These are phyloP conservation scores for Conistra vaccinii DNA, from an alignment of 2,888 invertebrate genomes.

Conservation along the genomic window DNA sequence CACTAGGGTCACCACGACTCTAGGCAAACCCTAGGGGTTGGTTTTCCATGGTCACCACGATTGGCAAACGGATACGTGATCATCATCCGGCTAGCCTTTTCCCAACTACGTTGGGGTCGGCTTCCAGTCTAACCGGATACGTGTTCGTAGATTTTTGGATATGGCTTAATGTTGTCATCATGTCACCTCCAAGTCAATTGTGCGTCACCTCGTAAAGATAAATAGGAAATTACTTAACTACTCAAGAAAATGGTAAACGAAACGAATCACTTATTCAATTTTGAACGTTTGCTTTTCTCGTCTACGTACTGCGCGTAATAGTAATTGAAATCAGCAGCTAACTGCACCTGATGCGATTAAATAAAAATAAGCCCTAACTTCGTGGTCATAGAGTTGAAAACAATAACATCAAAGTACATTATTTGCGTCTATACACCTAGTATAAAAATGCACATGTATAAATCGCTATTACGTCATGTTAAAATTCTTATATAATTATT, in stretches of 20 bases:
- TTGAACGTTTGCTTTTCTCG: slow-evolving; percentile 1
- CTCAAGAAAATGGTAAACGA: slow-evolving; percentile 14
- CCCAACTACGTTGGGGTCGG: no score
- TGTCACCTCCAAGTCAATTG: neutral
- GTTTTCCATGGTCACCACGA: neutral
- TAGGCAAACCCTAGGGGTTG: no score
- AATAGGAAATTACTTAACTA: neutral
- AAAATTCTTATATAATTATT: slow-evolving; percentile 41
- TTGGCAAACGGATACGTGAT: neutral
- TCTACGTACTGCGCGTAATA: neutral
- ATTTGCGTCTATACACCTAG: neutral
- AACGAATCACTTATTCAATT: slow-evolving; percentile 3
- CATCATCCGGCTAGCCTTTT: no score
- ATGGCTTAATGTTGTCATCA: neutral
- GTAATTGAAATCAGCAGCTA: neutral
- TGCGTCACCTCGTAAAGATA: neutral
- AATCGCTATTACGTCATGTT: slow-evolving; percentile 32
- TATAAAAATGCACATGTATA: neutral
- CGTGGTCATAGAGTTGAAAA: neutral
- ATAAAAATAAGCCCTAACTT: neutral
- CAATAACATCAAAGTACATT: neutral
- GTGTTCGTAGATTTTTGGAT: no score
- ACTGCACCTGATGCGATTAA: neutral
- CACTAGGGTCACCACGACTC: no score
- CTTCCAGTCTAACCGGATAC: no score